Evolutionary conservation across 2,797 vertebrate genomes (phyloP).

Genomic region (Acanthopagrus latus): DNA sequence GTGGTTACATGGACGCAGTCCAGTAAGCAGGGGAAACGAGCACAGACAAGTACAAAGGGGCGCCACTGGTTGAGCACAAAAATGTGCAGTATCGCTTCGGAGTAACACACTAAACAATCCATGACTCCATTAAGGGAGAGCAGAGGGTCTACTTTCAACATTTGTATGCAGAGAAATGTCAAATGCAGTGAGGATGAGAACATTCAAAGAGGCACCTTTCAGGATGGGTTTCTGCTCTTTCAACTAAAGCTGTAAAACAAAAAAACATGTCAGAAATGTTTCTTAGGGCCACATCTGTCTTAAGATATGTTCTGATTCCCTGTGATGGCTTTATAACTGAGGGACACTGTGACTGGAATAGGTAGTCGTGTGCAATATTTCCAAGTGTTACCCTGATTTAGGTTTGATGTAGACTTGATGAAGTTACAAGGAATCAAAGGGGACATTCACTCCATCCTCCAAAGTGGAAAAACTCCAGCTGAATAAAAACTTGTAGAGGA

Average conservation of each 20-base stretch:
- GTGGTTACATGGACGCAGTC: neutral
- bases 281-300: slow-evolving; percentile 10
- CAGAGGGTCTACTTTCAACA: slow-evolving; percentile 15
- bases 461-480: slow-evolving; percentile 1
- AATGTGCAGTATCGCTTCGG: slow-evolving; percentile 32
- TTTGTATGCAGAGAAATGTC: neutral
- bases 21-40: slow-evolving; percentile 37
- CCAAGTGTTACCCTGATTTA: slow-evolving; percentile 43
- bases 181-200: slow-evolving; percentile 6
- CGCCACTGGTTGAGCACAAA: slow-evolving; percentile 21
- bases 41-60: slow-evolving; percentile 22
- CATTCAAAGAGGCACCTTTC: slow-evolving; percentile 49
- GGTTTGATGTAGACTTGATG: slow-evolving; percentile 6
- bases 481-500: slow-evolving; percentile 28
- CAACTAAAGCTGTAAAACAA: slow-evolving; percentile 11
- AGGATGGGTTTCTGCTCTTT: slow-evolving; percentile 20
- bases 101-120: slow-evolving; percentile 1
- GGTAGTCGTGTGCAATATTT: slow-evolving; percentile 50
- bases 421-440: slow-evolving; percentile 20
- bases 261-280: neutral
- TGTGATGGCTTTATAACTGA: slow-evolving; percentile 26
- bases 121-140: neutral
- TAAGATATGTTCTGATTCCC: slow-evolving; percentile 2
- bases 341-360: slow-evolving; percentile 22
- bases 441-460: slow-evolving; percentile 30